phyloP scores from a whole-genome alignment of 2,888 invertebrate genomes.

The Ophion costatus region DNA sequence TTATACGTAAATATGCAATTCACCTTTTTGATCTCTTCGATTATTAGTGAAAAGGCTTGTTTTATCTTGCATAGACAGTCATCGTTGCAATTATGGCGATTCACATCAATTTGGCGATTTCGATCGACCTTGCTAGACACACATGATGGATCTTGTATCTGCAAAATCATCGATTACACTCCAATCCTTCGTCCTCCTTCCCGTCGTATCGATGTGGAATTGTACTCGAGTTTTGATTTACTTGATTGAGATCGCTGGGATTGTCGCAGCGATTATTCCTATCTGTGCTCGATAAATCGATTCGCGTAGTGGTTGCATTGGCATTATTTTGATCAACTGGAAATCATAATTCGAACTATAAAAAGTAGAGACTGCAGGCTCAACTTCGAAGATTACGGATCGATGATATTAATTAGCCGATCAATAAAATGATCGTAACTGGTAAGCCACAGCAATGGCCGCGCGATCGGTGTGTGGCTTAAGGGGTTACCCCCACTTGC shows the following conservation, averaged over 20 bases:
- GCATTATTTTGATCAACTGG: not conserved
- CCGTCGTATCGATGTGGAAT: not conserved
- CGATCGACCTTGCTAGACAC: not conserved
- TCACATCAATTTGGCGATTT: not conserved
- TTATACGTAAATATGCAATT: conserved; percentile 6
- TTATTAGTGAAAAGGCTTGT: conserved; percentile 55
- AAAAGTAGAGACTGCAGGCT: not conserved
- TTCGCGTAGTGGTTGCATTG: not conserved
- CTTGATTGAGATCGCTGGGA: conserved; percentile 4
- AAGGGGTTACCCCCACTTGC: too few species aligned
- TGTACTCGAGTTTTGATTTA: conserved; percentile 7
- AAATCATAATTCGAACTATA: not conserved
- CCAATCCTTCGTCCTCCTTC: not conserved
- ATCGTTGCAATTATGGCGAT: conserved; percentile 23
- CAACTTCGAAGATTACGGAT: not conserved
- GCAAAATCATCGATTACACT: not conserved
- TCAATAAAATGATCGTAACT: too few species aligned
- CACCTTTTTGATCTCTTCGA: conserved; percentile 61
- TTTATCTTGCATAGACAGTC: conserved; percentile 61
- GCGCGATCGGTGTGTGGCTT: too few species aligned
- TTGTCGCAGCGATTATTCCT: not conserved
- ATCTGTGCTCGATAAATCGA: not conserved
- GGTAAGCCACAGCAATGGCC: not conserved
- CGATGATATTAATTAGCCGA: not conserved
- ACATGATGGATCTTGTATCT: conserved; percentile 3